phyloP scores from a whole-genome alignment of 2,113 vertebrate species.

The Hemiprocne comata region DNA sequence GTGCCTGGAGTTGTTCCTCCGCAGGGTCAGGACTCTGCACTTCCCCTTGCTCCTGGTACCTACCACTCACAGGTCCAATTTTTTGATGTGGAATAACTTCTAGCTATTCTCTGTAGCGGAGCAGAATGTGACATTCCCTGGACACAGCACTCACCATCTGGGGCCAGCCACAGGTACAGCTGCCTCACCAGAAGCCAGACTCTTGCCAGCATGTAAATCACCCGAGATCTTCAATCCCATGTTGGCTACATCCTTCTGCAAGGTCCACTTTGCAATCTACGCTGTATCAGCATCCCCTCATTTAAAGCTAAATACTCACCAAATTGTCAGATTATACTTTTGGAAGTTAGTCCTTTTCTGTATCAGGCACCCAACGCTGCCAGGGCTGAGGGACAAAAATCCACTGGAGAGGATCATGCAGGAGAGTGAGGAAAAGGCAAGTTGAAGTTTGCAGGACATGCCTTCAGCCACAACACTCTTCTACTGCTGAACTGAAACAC shows the following conservation, averaged over 20 bases:
- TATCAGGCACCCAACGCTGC: background rate
- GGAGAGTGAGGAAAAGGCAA: background rate
- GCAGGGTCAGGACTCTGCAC: background rate
- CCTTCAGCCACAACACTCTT: background rate
- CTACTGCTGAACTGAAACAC: background rate
- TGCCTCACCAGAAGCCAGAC: background rate
- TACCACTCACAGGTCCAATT: background rate
- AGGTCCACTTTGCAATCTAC: background rate
- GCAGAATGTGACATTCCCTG: background rate
- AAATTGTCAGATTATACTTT: background rate
- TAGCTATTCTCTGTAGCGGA: background rate
- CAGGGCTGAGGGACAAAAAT: background rate
- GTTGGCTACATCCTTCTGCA: background rate
- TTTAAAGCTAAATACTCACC: background rate
- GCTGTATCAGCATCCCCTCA: background rate
- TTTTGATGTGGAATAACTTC: background rate
- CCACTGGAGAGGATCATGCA: background rate
- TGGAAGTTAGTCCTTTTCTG: background rate
- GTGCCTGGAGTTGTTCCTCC: background rate
- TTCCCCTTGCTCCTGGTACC: background rate
- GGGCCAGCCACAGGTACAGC: background rate
- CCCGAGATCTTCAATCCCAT: background rate
- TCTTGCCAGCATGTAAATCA: background rate
- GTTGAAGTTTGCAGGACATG: background rate
- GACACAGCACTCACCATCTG: background rate